phyloP scores from a whole-genome alignment of 2,113 vertebrate genomes.

The Glareola pratincola region DNA sequence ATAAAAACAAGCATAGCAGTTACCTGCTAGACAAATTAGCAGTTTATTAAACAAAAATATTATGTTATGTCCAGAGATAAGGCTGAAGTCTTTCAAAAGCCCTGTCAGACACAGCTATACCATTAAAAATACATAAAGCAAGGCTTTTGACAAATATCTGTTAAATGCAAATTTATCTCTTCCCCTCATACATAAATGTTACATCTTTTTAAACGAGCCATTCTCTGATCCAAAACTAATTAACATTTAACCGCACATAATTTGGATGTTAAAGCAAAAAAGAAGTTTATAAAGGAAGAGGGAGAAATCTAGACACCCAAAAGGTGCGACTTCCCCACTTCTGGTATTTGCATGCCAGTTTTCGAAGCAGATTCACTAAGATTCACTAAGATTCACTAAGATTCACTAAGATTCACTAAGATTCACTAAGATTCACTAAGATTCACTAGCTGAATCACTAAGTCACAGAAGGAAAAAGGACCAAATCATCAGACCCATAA shows the following conservation, averaged over 20 bases:
- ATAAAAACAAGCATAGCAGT: neutral
- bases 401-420: no score
- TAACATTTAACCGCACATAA: neutral
- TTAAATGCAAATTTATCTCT: neutral
- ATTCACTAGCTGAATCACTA: neutral
- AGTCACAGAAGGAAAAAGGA: neutral
- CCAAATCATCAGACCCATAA: neutral
- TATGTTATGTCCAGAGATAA: neutral
- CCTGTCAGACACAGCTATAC: neutral
- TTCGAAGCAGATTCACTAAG: neutral
- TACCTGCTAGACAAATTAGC: neutral
- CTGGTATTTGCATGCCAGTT: neutral
- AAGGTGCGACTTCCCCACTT: neutral
- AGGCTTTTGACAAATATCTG: neutral
- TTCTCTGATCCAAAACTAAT: neutral
- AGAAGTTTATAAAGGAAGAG: neutral
- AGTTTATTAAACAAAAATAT: neutral
- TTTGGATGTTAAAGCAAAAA: neutral
- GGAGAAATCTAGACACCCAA: neutral
- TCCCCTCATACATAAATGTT: neutral
- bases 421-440: no score
- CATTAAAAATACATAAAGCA: neutral
- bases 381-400: neutral
- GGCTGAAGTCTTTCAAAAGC: neutral
- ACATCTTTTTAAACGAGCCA: neutral